Evolutionary conservation across 2,113 vertebrate genomes (phyloP), one percentile per base, ranked within the genome.

Genomic region (Dicentrarchus labrax): DNA sequence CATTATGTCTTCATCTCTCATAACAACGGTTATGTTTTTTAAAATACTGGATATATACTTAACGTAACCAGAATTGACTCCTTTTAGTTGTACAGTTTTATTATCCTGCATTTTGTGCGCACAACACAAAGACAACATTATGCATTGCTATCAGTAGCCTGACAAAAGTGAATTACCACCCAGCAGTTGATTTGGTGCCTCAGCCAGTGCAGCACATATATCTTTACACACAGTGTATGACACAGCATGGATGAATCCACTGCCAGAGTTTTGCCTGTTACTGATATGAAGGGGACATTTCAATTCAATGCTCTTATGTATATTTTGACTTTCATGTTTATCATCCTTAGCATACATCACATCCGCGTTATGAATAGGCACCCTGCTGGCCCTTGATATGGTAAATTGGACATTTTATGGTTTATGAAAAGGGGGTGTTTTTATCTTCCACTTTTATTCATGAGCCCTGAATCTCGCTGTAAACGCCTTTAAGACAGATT

Each of bases 401-500:
- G 89, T 88, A 93, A 95, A 95, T 94, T 94, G 93, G 87, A 94
- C 88, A 91, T 95, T 95, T 96, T 95, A 95, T 95, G 82, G 90
- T 90, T 95, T 92, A 86, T 86, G 80, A 92, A 94, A 93, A 92
- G 76, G 30, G 53, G 30, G 17, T 81, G 78, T 88, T 93, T 91
- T 94, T 91, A 94, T 95, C 92, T 91, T 87, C 86, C 70, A 47
- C 81, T 94, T 93, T 88, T 93, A 92, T 94, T 94, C 88, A 87
- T 93, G 88, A 89, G 86, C 76, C 82, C 82, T 54, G 74, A 83
- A 56, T 86, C 87, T 87, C 11, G 65, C 81, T 85, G 87, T 88
- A 91, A 90, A 93, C 30, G 66, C 88, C 72, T 93, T 92, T 86
- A 93, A 93, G 91, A 90, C 86, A 91, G 83, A 86, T 93, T 87